Evolutionary conservation across 2,888 invertebrate species (phyloP), one percentile per base, ranked within the genome.

Genomic region (Parthenolecanium corni): DNA sequence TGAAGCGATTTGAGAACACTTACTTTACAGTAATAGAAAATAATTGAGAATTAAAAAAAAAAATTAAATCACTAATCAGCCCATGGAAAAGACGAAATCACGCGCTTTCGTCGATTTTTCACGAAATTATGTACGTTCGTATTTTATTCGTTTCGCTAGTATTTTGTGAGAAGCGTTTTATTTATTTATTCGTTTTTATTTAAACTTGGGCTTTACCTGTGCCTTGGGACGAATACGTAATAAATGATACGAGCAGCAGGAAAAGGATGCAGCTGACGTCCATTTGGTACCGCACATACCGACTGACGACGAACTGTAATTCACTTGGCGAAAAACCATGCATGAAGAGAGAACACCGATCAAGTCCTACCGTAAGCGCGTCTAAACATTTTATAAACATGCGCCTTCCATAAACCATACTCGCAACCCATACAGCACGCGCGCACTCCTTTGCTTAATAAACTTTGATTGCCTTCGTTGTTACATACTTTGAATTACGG

Each of bases 211-310:
- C 14, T 23, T 56, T 44, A 56, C 56, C 56, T 56, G 56, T 44
- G 25, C 44, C 44, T 16, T 44, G 38, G 42, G 31, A 6, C 31
- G 58, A 58, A 58, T 58, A 58, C 58, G 58, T 58, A 58, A 58
- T 31, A 38, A 58, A 58, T 47, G 36, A 31, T 46, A 24, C 24
- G 58, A 58, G 58, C 58, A 58, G 47, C 47, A 49, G 31, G 21
- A 58, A 49, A 46, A 47, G 23, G 47, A 58, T 58, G 49, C 49
- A 58, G 58, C 58, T 47, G 25, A 36, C 58, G 58, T 58, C 58
- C 58, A 58, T 58, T 58, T 58, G 58, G 47, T 49, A 58, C 58
- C 58, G 58, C 24, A 58, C 58, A 58, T 58, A 38, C 58, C 58
- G 58, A 58, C 58, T 58, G 56, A 56, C 42, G 42, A 24, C 42